A percentile compares a stretch with the other conserved stretches of the same genome.
phyloP scores from a whole-genome alignment of 2,113 vertebrate genomes.

The Morone chrysops region DNA sequence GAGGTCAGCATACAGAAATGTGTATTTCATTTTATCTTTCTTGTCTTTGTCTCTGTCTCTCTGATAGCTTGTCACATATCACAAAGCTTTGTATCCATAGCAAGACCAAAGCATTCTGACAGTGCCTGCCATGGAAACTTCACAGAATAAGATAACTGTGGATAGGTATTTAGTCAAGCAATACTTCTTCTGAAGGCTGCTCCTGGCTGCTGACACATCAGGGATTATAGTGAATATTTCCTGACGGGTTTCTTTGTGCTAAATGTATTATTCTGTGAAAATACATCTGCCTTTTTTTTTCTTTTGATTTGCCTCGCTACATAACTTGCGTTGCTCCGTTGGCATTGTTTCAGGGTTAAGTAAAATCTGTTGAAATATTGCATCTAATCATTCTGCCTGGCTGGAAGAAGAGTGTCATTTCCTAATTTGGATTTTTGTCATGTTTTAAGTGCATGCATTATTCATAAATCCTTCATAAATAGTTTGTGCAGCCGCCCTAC shows the following conservation, averaged over 20 bases:
- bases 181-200: constrained; percentile 46
- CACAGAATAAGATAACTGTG: constrained; percentile 61
- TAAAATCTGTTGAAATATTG: constrained; percentile 15
- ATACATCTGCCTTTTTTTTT: background rate
- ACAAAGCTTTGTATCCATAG: constrained; percentile 41
- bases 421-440: constrained; percentile 39
- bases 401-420: constrained; percentile 3
- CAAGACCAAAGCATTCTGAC: constrained; percentile 55
- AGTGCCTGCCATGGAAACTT: constrained; percentile 65
- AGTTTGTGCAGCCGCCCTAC: constrained; percentile 44
- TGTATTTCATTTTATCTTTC: constrained; percentile 7
- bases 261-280: constrained; percentile 31
- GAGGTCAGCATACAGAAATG: constrained; percentile 8
- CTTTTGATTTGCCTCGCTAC: constrained; percentile 6
- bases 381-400: constrained; percentile 15
- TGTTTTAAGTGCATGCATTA: constrained; percentile 54
- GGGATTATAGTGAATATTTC: constrained; percentile 35
- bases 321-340: background rate
- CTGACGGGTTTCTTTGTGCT: constrained; percentile 25
- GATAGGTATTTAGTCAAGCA: constrained; percentile 70
- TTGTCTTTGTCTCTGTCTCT: constrained; percentile 17
- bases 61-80: constrained; percentile 52
- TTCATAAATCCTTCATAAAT: constrained; percentile 54
- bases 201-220: constrained; percentile 35
- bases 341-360: background rate